Conservation (phyloP, 2,888 invertebrate species). For the Thymelicus acteon region DNA sequence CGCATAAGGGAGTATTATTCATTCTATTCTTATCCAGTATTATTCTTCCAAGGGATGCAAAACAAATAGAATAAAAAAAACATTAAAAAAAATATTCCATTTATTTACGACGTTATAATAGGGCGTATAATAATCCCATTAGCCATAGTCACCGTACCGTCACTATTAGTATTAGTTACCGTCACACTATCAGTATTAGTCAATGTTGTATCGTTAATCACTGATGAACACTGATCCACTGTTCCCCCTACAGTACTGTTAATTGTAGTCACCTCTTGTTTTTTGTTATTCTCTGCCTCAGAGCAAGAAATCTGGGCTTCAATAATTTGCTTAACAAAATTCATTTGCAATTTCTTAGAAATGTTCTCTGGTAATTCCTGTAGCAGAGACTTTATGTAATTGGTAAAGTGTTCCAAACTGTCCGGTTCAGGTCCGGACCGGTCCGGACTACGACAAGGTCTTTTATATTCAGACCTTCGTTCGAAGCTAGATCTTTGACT, state of each 20-base stretch:
- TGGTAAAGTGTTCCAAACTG: constrained; percentile 53
- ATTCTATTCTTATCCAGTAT: too few species aligned
- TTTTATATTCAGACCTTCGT: neutral
- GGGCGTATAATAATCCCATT: neutral
- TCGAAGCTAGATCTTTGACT: neutral
- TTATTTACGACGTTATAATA: neutral
- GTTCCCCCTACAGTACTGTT: neutral
- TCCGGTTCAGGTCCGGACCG: constrained; percentile 30
- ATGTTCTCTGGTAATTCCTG: constrained; percentile 53
- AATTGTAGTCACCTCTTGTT: neutral
- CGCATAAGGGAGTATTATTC: too few species aligned
- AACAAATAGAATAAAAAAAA: too few species aligned
- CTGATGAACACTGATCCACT: neutral
- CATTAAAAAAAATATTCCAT: neutral
- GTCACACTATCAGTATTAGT: neutral
- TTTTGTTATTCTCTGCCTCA: neutral
- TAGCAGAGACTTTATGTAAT: constrained; percentile 53
- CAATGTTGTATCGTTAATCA: neutral
- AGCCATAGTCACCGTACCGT: neutral
- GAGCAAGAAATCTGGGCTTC: constrained; percentile 16
- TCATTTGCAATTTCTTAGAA: constrained; percentile 53
- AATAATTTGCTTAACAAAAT: constrained; percentile 50
- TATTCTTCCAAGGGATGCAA: too few species aligned
- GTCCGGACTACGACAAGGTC: neutral
- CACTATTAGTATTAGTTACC: too few species aligned